Conservation (phyloP, 2,113 vertebrate species). For the Corythoichthys intestinalis region DNA sequence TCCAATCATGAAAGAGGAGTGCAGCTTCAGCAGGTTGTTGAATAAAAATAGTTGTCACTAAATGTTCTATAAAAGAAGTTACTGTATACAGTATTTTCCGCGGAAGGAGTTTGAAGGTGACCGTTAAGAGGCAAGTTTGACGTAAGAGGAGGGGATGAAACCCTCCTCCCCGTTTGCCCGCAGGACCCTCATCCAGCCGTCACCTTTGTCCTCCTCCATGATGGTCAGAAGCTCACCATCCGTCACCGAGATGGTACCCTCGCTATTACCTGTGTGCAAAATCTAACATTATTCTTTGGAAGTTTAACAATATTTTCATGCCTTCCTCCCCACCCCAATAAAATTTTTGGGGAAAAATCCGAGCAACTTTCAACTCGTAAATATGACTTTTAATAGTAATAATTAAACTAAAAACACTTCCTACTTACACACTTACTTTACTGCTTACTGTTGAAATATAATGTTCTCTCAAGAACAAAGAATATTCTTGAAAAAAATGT, state of each 20-base stretch:
- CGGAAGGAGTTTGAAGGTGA: not conserved
- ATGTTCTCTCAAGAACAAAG: no score
- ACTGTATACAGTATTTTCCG: not conserved
- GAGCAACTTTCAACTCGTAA: no score
- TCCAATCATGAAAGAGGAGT: not conserved
- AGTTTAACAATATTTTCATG: no score
- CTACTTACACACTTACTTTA: no score
- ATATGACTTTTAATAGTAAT: no score
- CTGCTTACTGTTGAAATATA: no score
- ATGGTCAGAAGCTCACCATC: slow-evolving; percentile 78
- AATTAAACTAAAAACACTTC: no score
- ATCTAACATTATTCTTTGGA: not conserved
- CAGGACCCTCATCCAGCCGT: slow-evolving; percentile 82
- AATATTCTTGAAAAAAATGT: no score
- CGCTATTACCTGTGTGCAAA: slow-evolving; percentile 56
- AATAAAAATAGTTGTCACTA: not conserved
- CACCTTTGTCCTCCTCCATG: slow-evolving; percentile 82
- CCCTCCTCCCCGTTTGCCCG: slow-evolving; percentile 73
- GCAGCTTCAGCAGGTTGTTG: not conserved
- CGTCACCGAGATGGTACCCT: slow-evolving; percentile 78
- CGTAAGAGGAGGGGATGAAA: slow-evolving; percentile 84
- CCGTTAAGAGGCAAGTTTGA: slow-evolving; percentile 46
- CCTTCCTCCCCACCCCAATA: no score
- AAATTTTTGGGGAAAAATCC: no score
- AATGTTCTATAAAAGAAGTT: not conserved